Conservation (phyloP, 2,797 vertebrate genomes). For the Pempheris klunzingeri region DNA sequence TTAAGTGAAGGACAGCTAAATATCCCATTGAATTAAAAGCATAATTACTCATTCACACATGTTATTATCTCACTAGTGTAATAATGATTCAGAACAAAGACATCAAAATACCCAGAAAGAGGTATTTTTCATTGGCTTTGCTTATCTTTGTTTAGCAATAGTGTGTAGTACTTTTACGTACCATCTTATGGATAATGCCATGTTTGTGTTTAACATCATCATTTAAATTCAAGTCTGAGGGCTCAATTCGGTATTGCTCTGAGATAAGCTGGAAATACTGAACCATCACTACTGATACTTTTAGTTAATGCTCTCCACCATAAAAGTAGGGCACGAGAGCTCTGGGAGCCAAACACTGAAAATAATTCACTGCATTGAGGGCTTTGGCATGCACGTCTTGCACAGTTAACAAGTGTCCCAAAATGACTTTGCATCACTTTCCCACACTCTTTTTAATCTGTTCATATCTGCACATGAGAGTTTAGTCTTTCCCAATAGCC, state of each 20-base stretch:
- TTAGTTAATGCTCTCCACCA: conserved; percentile 62
- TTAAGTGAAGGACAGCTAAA: not conserved
- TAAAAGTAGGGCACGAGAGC: conserved; percentile 70
- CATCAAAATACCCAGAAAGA: conserved; percentile 10
- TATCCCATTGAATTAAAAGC: conserved; percentile 1
- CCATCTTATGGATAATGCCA: conserved; percentile 14
- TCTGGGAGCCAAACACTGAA: conserved; percentile 65
- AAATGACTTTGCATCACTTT: conserved; percentile 60
- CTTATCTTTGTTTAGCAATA: conserved; percentile 14
- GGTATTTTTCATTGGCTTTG: not conserved
- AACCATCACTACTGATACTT: conserved; percentile 57
- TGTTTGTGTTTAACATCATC: conserved; percentile 40
- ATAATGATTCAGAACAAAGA: conserved; percentile 2
- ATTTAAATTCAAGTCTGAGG: conserved; percentile 43
- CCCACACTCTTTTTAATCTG: conserved; percentile 52
- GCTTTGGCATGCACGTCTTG: conserved; percentile 53
- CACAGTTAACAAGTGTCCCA: conserved; percentile 63
- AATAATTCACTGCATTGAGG: conserved; percentile 62
- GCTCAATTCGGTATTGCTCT: conserved; percentile 15
- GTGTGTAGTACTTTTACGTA: not conserved
- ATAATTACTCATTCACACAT: not conserved
- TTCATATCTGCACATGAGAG: conserved; percentile 51
- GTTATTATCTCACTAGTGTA: conserved; percentile 5
- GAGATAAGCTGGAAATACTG: conserved; percentile 56
- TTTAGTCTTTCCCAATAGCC: conserved; percentile 18